A percentile compares a stretch with the other conserved stretches of the same genome.
phyloP scores from a whole-genome alignment of 2,113 vertebrate species.

The Urocynchramus pylzowi region DNA sequence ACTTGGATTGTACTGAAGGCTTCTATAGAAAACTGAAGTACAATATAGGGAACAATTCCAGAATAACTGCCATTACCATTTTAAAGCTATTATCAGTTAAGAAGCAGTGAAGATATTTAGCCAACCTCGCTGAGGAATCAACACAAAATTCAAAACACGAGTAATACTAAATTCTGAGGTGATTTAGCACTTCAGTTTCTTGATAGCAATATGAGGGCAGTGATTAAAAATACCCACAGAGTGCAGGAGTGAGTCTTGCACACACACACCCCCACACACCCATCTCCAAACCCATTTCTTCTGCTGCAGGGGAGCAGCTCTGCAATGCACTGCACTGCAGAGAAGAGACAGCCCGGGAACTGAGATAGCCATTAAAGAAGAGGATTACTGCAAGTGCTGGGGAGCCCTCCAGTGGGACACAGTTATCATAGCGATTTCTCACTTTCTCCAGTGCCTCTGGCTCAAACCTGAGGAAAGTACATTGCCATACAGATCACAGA shows the following conservation, averaged over 20 bases:
- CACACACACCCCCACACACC: rapidly evolving
- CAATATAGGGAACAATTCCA: constrained; percentile 13
- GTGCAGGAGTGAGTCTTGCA: neutral
- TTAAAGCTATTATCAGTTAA: neutral
- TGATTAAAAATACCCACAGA: neutral
- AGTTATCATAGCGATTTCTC: neutral
- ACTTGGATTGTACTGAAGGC: neutral
- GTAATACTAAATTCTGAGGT: neutral
- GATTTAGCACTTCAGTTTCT: neutral
- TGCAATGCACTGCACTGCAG: neutral
- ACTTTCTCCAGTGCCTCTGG: neutral
- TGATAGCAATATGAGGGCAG: neutral
- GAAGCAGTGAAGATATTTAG: neutral
- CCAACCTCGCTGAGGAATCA: neutral
- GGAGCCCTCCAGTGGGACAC: constrained; percentile 55
- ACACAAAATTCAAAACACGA: neutral
- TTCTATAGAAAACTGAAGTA: constrained; percentile 13
- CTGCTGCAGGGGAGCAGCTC: neutral
- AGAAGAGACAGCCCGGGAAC: neutral
- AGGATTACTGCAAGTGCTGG: neutral
- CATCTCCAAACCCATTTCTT: neutral
- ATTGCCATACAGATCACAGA: neutral
- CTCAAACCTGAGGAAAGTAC: rapidly evolving
- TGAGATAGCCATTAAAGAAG: neutral
- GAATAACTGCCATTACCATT: neutral